Evolutionary conservation across 2,797 vertebrate genomes (phyloP), one percentile per base, ranked within the genome.

Genomic region (Oreortyx pictus): DNA sequence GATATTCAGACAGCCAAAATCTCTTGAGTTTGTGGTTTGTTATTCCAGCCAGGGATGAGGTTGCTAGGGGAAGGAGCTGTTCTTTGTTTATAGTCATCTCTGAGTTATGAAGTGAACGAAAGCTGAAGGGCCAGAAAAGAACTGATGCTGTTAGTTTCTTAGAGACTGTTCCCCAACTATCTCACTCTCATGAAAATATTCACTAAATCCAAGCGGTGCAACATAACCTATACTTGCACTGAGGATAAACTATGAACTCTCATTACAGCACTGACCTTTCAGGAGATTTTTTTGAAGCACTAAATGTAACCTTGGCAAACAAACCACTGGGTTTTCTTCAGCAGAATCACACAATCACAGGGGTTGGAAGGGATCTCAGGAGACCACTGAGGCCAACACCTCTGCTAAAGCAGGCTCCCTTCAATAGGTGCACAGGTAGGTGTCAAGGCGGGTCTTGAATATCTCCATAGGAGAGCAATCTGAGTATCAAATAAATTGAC

Each of bases 31-130:
- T 18, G 22, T 5, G 16, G 18, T 16, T 10, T 24, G 4, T 76
- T 67, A 73, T 78, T 91, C 82, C 47, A 86, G 66, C 27, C 85
- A 83, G 66, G 10, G 39, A 81, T 33, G 68, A 82, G 31, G 82
- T 91, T 94, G 93, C 77, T 71, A 89, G 17, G 71, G 60, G n/a
- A 91, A 92, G 47, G n/a, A 90, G 22, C 24, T 90, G 67, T 5
- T 88, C 29, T 93, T 71, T 88, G 79, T 91, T 95, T 88, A 57
- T 27, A 56, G 43, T 29, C 91, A 81, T 76, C 77, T 86, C 70
- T 47, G 70, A 76, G 74, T 76, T 79, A 93, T 4, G 8, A 72
- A 91, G 47, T 54, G 66, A 96, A 43, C 9, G 33, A 88, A 83
- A 89, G 60, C 67, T 60, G 52, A 80, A 76, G 39, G 92, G 65